A percentile compares a stretch with the other conserved stretches of the same genome.
Evolutionary conservation across 1,140 invertebrate species (phyloP).

Genomic region (Aphidius ervi): DNA sequence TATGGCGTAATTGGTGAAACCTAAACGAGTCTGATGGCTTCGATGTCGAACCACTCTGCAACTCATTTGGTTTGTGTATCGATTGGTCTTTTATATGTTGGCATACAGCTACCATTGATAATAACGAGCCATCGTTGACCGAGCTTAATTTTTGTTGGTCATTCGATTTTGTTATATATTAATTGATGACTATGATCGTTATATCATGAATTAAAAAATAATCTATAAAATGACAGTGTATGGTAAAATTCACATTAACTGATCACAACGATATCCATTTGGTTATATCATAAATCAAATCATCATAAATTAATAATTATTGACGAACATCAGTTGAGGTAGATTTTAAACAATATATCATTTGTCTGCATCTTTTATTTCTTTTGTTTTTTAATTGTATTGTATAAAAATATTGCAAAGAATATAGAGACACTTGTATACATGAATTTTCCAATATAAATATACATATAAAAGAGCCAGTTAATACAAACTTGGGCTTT

Average conservation of each 20-base stretch:
- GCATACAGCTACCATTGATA: too few species aligned
- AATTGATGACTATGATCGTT: too few species aligned
- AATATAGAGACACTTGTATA: conserved; percentile 22
- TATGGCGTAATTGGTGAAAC: too few species aligned
- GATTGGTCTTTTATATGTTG: too few species aligned
- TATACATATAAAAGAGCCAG: conserved; percentile 24
- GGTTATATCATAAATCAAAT: not conserved
- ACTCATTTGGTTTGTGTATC: too few species aligned
- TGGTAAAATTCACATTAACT: not conserved
- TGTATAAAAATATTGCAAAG: conserved; percentile 22
- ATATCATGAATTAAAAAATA: too few species aligned
- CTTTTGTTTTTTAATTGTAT: conserved; percentile 27
- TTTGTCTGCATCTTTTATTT: conserved; percentile 36
- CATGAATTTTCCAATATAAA: too few species aligned
- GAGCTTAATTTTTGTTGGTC: not conserved
- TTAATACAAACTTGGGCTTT: conserved; percentile 33
- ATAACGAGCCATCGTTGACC: too few species aligned
- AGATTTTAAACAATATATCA: conserved; percentile 34
- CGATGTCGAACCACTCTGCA: too few species aligned
- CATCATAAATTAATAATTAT: conserved; percentile 41
- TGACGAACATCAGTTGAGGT: conserved; percentile 29
- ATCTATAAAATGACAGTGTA: too few species aligned
- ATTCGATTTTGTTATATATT: too few species aligned
- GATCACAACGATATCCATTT: not conserved
- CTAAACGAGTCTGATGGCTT: too few species aligned